These are phyloP conservation scores for Crossocerus cetratus DNA, from an alignment of 2,888 invertebrate genomes.

Conservation along the genomic window DNA sequence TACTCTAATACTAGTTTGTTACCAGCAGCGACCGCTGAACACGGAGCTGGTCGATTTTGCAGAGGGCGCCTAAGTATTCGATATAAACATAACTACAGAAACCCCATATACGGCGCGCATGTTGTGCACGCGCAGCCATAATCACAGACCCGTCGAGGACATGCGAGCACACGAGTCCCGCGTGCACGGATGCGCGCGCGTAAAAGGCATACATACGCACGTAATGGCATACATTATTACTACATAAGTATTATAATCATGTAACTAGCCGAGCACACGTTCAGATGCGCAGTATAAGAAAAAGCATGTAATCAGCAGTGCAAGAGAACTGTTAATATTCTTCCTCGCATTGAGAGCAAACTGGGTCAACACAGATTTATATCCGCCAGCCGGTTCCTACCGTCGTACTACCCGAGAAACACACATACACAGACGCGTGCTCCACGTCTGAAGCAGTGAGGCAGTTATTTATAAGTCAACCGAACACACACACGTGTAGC, in stretches of 20 bases:
- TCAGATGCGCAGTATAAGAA: constrained; percentile 48
- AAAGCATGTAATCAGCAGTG: constrained; percentile 41
- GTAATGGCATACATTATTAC: constrained; percentile 53
- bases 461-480: too few relatives aligned
- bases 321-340: constrained; percentile 51
- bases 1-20: background rate
- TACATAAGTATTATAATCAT: constrained; percentile 58
- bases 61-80: constrained; percentile 38
- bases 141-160: background rate
- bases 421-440: too few relatives aligned
- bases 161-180: constrained; percentile 26
- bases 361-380: constrained; percentile 14
- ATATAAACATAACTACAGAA: constrained; percentile 50
- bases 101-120: constrained; percentile 42
- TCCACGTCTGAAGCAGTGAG: too few relatives aligned
- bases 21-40: constrained; percentile 1
- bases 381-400: constrained; percentile 45
- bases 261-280: constrained; percentile 64
- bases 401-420: constrained; percentile 31
- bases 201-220: constrained; percentile 43
- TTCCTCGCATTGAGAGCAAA: constrained; percentile 48
- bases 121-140: too few relatives aligned
- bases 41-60: constrained; percentile 27
- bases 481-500: constrained; percentile 8
- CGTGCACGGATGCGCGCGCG: constrained; percentile 35